phyloP scores from a whole-genome alignment of 2,113 vertebrate species.

The Noctilio leporinus region DNA sequence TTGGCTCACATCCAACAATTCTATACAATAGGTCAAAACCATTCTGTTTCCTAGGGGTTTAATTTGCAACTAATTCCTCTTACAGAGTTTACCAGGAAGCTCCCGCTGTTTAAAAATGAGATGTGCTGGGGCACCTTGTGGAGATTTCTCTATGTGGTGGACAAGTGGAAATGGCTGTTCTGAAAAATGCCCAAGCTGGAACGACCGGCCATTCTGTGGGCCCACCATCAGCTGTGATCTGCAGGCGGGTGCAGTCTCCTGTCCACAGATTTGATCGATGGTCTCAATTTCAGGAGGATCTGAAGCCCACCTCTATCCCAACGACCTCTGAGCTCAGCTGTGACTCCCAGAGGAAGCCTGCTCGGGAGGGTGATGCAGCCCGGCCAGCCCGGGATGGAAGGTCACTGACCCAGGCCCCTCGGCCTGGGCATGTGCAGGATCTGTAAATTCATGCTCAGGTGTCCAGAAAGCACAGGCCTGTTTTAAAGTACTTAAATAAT shows the following conservation, averaged over 20 bases:
- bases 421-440: not conserved
- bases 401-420: not conserved
- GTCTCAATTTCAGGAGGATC: not conserved
- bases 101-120: conserved; percentile 10
- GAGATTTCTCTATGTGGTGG: not conserved
- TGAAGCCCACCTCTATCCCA: not conserved
- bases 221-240: not conserved
- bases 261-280: not conserved
- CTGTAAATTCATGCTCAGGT: not conserved
- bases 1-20: conserved; percentile 40
- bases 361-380: not conserved
- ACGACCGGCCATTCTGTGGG: not conserved
- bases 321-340: not conserved
- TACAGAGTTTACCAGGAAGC: conserved; percentile 30
- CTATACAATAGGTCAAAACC: conserved; percentile 40
- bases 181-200: not conserved
- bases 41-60: conserved; percentile 55
- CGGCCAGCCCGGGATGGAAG: not conserved
- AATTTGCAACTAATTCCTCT: conserved; percentile 57
- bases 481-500: not conserved
- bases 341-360: not conserved
- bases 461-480: not conserved
- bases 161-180: conserved; percentile 20
- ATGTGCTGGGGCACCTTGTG: not conserved
- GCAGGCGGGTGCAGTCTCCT: not conserved